Evolutionary conservation across 2,888 invertebrate genomes (phyloP).

Genomic region (Drosophila anomelani): DNA sequence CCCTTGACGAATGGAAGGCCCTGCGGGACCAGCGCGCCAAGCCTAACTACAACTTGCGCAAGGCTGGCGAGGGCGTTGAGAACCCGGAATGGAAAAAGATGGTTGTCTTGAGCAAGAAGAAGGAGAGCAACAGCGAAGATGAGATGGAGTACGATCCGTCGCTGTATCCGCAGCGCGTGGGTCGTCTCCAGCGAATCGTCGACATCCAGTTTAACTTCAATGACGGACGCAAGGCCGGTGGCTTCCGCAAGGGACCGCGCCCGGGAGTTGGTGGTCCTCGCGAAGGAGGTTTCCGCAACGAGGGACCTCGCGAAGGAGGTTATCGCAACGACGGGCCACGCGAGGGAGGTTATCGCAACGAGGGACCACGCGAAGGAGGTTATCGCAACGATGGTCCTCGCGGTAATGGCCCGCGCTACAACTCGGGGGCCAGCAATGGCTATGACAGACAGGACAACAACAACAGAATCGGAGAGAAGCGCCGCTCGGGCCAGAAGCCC

Average conservation of each 20-base stretch:
- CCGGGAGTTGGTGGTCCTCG: conserved; percentile 38
- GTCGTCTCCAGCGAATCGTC: conserved; percentile 93
- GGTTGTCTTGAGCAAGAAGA: conserved; percentile 90
- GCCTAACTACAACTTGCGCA: conserved; percentile 95
- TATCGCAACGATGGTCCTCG: conserved; percentile 18
- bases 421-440: conserved; percentile 53
- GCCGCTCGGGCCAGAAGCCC: conserved; percentile 84
- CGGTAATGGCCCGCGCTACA: conserved; percentile 34
- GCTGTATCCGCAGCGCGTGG: conserved; percentile 94
- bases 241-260: conserved; percentile 87
- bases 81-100: conserved; percentile 96
- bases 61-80: conserved; percentile 97
- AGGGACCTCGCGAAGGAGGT: conserved; percentile 20
- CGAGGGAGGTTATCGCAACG: conserved; percentile 12
- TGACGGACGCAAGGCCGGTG: conserved; percentile 90
- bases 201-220: conserved; percentile 95
- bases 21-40: conserved; percentile 90
- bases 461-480: conserved; percentile 64
- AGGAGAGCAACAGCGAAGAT: conserved; percentile 87
- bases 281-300: conserved; percentile 24
- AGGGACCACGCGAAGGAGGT: conserved; percentile 6
- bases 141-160: conserved; percentile 90
- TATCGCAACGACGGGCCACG: conserved; percentile 16
- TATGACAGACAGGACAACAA: conserved; percentile 76
- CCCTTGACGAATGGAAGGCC: conserved; percentile 97